Evolutionary conservation across 2,113 vertebrate species (phyloP), one percentile per base, ranked within the genome.

Genomic region (Corythoichthys haematopterus): DNA sequence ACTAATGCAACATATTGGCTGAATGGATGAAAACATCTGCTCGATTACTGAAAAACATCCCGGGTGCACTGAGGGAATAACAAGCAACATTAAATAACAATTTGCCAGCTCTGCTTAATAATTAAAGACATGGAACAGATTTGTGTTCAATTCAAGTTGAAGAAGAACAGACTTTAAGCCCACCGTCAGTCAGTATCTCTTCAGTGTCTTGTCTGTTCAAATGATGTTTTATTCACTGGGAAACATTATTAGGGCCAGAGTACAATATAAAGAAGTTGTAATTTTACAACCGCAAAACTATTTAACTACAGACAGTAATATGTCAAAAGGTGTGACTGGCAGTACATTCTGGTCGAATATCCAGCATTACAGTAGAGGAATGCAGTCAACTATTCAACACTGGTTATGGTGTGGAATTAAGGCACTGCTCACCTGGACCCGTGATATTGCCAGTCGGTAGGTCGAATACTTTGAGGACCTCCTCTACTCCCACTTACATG

Each of bases 111-210:
- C 43, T 61, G 3, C 65, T 55, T 65, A 48, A 70, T 80, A 78
- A 79, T 61, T 67, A 64, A 74, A 38, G 63, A 66, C 64, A 15
- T 63, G 46, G 56, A 15, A 66, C 66, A 59, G 70, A 73, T 74
- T 73, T 56, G 20, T 75, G 63, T 66, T 74, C 47, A 66, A 35
- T 66, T 78, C 28, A 58, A 68, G 60, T 62, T 55, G 33, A 71
- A 68, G n/a, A 33, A 45, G 43, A 66, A 56, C 43, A 65, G 50
- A n/a, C 52, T 46, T 43, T 50, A 3, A 57, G 45, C 50, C 52
- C 14, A 16, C 14, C 20, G n/a, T 40, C 40, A 48, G 1, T 63
- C 45, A 75, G 61, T 73, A 45, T 70, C 15, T 9, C 35, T 28
- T 57, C 3, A 75, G 61, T 73, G 48, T 70, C 15, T 9, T 35